Conservation (phyloP, 2,113 vertebrate genomes). For the Arvicanthis niloticus region DNA sequence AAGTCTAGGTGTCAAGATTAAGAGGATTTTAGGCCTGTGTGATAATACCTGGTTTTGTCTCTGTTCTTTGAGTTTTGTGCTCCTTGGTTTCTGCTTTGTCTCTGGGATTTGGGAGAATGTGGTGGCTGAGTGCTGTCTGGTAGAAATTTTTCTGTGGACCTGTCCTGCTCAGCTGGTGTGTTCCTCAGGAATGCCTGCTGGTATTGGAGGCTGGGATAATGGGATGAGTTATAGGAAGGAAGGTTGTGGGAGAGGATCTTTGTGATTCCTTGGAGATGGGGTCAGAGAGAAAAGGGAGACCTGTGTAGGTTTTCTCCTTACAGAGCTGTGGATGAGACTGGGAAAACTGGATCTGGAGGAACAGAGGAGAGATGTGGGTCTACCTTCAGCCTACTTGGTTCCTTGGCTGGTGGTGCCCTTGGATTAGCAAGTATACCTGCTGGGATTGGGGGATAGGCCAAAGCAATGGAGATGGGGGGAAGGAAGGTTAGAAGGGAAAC, state of each 20-base stretch:
- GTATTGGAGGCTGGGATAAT: neutral
- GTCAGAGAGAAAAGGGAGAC: neutral
- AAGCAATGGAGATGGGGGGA: neutral
- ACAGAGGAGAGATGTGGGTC: neutral
- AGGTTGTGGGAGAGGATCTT: neutral
- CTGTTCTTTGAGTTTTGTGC: neutral
- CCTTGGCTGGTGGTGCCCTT: neutral
- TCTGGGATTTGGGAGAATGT: neutral
- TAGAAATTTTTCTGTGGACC: neutral
- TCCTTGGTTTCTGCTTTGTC: neutral
- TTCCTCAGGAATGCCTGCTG: neutral
- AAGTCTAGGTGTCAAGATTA: neutral
- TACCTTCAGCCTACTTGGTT: neutral
- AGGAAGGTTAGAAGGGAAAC: neutral
- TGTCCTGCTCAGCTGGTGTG: neutral
- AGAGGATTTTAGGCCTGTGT: neutral
- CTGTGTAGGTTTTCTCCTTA: neutral
- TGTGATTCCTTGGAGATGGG: neutral
- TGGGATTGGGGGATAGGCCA: neutral
- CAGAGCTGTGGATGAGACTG: neutral
- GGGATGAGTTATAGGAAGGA: neutral
- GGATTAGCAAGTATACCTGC: neutral
- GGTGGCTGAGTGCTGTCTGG: neutral
- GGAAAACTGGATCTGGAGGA: neutral
- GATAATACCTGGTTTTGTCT: neutral